Evolutionary conservation across 1,140 invertebrate species (phyloP).

Genomic region (Laupala kohalensis): DNA sequence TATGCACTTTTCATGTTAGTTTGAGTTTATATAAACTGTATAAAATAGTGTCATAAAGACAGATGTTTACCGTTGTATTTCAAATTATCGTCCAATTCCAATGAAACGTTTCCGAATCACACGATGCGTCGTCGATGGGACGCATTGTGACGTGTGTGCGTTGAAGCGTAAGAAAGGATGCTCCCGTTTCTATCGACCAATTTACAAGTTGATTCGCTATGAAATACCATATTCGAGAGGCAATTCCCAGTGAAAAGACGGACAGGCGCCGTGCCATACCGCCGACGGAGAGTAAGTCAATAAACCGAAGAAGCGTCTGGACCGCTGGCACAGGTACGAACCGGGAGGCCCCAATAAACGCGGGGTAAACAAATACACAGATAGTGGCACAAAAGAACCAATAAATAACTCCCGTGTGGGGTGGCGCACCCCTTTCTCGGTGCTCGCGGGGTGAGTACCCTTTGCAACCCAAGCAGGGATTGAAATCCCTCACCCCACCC

Average conservation of each 20-base stretch:
- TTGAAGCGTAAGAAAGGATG: neutral
- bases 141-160: neutral
- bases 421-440: neutral
- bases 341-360: neutral
- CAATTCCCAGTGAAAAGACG: neutral
- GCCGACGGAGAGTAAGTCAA: neutral
- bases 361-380: neutral
- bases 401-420: neutral
- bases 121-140: neutral
- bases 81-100: too few species aligned
- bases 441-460: too few species aligned
- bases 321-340: neutral
- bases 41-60: too few species aligned
- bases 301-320: neutral
- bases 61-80: too few species aligned
- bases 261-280: too few species aligned
- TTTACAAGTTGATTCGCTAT: neutral
- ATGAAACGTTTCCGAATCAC: too few species aligned
- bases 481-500: too few species aligned
- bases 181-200: neutral
- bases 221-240: neutral
- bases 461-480: neutral
- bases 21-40: too few species aligned
- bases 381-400: neutral
- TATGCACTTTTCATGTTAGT: too few species aligned